Evolutionary conservation across 2,888 invertebrate species (phyloP).

Genomic region (Chromoteleia sp.): DNA sequence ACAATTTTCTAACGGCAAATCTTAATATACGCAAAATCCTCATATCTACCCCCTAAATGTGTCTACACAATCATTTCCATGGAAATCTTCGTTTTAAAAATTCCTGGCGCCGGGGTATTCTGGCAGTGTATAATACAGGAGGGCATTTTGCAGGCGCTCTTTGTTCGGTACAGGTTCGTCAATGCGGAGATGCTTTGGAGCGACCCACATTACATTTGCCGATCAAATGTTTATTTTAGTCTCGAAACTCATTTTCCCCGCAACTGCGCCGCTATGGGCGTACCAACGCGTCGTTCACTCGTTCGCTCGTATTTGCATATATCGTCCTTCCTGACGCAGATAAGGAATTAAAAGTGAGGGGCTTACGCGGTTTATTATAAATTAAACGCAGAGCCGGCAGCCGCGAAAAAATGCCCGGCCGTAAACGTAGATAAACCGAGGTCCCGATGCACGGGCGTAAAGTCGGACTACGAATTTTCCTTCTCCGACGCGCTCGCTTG

Average conservation of each 20-base stretch:
- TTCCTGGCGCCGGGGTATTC: slow-evolving; percentile 52
- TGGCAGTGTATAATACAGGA: slow-evolving; percentile 51
- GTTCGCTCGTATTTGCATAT: slow-evolving; percentile 69
- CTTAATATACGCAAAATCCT: slow-evolving; percentile 54
- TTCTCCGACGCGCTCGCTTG: slow-evolving; percentile 36
- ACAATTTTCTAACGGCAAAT: slow-evolving; percentile 60
- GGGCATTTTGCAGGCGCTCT: slow-evolving; percentile 49
- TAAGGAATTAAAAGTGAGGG: slow-evolving; percentile 77
- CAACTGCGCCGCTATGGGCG: slow-evolving; percentile 52
- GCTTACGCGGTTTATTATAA: slow-evolving; percentile 78
- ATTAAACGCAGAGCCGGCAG: slow-evolving; percentile 74
- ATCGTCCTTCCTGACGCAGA: slow-evolving; percentile 72
- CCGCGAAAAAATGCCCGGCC: slow-evolving; percentile 75
- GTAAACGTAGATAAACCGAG: slow-evolving; percentile 66
- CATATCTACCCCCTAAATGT: slow-evolving; percentile 50
- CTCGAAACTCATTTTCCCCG: slow-evolving; percentile 70
- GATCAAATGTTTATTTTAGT: slow-evolving; percentile 70
- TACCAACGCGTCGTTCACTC: slow-evolving; percentile 61
- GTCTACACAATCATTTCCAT: slow-evolving; percentile 57
- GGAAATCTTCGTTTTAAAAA: slow-evolving; percentile 62
- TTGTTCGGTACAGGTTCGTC: slow-evolving; percentile 55
- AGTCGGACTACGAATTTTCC: slow-evolving; percentile 49
- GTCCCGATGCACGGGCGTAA: slow-evolving; percentile 60
- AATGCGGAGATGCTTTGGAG: slow-evolving; percentile 54
- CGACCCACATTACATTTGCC: slow-evolving; percentile 67